Conservation (phyloP, 2,888 invertebrate genomes). For the Microplitis manilae region DNA sequence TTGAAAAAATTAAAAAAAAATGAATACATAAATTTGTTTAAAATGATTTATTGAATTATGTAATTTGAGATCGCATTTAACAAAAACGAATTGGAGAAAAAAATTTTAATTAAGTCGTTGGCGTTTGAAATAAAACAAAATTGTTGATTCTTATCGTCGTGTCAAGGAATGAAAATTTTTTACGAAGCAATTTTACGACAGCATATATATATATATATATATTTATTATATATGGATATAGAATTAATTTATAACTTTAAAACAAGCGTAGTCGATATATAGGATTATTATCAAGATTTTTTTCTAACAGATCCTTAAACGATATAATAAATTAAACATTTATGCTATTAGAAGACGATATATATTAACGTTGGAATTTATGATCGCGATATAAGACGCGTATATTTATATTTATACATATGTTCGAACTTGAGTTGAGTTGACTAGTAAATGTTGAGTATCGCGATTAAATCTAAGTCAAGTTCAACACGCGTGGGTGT, state of each 20-base stretch:
- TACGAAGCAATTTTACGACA: neutral
- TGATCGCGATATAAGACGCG: neutral
- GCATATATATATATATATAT: neutral
- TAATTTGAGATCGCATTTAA: neutral
- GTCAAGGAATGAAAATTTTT: slow-evolving; percentile 1
- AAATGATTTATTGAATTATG: neutral
- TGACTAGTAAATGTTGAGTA: slow-evolving; percentile 9
- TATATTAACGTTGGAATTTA: neutral
- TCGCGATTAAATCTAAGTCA: slow-evolving; percentile 28
- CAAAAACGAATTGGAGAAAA: neutral
- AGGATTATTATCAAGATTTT: slow-evolving; percentile 1
- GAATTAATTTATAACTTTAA: neutral
- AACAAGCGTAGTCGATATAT: neutral
- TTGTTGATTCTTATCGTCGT: neutral
- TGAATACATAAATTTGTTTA: neutral
- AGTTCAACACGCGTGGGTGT: slow-evolving; percentile 32
- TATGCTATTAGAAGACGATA: neutral
- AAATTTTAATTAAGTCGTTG: neutral
- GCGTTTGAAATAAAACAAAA: neutral
- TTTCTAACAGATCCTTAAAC: neutral
- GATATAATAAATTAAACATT: neutral
- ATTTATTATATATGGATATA: neutral
- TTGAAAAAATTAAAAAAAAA: too few relatives aligned
- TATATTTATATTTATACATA: neutral
- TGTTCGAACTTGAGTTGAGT: neutral